Conservation (phyloP, 2,797 vertebrate genomes). For the Chaetodon trifasciatus region DNA sequence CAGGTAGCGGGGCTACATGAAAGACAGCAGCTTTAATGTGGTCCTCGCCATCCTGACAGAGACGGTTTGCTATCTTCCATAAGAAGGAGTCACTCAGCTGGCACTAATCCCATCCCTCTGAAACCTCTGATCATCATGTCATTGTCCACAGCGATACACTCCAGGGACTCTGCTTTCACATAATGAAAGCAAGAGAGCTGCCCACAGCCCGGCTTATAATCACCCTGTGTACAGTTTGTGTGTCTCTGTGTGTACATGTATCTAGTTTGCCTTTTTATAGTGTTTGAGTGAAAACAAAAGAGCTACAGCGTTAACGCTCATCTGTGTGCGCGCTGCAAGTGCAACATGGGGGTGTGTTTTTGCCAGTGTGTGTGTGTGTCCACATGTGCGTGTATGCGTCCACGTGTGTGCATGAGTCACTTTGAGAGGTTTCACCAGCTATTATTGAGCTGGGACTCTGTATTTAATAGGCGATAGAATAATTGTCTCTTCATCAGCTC, state of each 20-base stretch:
- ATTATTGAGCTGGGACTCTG: constrained; percentile 68
- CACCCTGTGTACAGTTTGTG: constrained; percentile 40
- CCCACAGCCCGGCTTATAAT: constrained; percentile 70
- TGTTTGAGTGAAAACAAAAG: constrained; percentile 64
- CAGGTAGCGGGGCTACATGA: constrained; percentile 58
- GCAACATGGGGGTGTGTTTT: constrained; percentile 52
- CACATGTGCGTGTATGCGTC: constrained; percentile 13
- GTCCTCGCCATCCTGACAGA: constrained; percentile 50
- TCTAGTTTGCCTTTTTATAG: constrained; percentile 47
- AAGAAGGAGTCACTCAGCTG: constrained; percentile 72
- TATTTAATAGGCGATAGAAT: constrained; percentile 74
- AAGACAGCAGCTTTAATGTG: constrained; percentile 65
- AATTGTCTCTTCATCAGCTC: constrained; percentile 76
- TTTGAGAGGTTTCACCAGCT: constrained; percentile 70
- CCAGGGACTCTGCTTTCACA: constrained; percentile 73
- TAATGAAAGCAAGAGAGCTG: constrained; percentile 72
- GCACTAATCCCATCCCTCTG: constrained; percentile 74
- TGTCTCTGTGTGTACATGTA: constrained; percentile 28
- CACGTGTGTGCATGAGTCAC: constrained; percentile 67
- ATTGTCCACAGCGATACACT: constrained; percentile 77
- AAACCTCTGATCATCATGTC: constrained; percentile 84
- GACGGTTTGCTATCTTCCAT: constrained; percentile 73
- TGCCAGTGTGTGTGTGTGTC: constrained; percentile 10
- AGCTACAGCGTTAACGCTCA: constrained; percentile 48
- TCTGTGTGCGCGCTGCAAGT: constrained; percentile 36